These are phyloP conservation scores for Arctopsyche grandis DNA, from an alignment of 1,140 invertebrate genomes.

Conservation along the genomic window DNA sequence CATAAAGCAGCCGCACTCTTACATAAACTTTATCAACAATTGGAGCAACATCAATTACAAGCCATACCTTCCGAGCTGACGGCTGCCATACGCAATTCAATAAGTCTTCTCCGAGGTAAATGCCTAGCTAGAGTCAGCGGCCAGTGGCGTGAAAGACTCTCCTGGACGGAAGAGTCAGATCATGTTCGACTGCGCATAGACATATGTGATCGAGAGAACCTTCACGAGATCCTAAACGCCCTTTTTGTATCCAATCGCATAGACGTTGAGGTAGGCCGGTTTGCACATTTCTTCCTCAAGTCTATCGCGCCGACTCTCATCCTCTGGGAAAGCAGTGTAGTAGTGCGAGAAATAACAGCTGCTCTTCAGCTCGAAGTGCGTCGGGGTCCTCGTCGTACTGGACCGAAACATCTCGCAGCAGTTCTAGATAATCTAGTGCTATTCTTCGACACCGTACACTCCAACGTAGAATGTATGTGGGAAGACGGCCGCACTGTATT, in stretches of 20 bases:
- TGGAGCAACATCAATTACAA: not conserved
- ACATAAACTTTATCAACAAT: not conserved
- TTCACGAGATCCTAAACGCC: conserved; percentile 48
- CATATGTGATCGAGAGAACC: conserved; percentile 45
- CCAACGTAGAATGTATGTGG: conserved; percentile 52
- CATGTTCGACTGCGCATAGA: conserved; percentile 37
- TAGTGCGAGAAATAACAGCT: conserved; percentile 33
- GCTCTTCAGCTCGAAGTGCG: conserved; percentile 35
- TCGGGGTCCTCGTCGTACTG: not conserved
- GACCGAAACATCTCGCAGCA: conserved; percentile 37
- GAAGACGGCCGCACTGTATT: conserved; percentile 57
- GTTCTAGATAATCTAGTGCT: conserved; percentile 43
- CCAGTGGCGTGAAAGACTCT: conserved; percentile 46
- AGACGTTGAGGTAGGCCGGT: conserved; percentile 43
- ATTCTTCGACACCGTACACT: conserved; percentile 46
- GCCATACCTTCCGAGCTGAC: not conserved
- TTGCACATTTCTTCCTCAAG: conserved; percentile 45
- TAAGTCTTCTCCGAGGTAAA: conserved; percentile 36
- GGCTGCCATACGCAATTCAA: conserved; percentile 31
- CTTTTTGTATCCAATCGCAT: conserved; percentile 43
- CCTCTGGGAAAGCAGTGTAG: conserved; percentile 29
- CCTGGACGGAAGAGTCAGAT: conserved; percentile 33
- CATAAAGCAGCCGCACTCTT: not conserved
- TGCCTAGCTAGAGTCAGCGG: conserved; percentile 43
- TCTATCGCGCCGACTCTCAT: conserved; percentile 37